phyloP scores from a whole-genome alignment of 1,140 invertebrate species.

The Triops longicaudatus region DNA sequence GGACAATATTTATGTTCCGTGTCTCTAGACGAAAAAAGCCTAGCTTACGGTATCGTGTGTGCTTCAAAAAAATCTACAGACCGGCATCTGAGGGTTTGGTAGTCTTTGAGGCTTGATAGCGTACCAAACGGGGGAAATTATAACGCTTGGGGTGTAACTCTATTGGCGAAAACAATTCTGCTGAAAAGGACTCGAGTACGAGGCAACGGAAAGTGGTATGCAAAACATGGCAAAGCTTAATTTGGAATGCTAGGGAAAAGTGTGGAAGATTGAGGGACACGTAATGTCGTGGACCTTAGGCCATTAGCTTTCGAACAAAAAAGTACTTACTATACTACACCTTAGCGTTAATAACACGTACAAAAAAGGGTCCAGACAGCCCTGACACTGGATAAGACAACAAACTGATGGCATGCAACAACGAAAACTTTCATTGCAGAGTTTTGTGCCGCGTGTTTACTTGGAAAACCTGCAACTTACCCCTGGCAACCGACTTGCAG shows the following conservation, averaged over 20 bases:
- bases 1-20: not conserved
- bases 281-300: not conserved
- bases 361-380: conserved; percentile 6
- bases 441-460: not conserved
- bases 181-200: no score
- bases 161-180: no score
- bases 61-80: not conserved
- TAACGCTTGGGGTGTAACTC: no score
- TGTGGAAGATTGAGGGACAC: not conserved
- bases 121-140: no score
- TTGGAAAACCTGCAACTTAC: not conserved
- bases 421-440: not conserved
- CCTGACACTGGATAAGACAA: not conserved
- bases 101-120: no score
- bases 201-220: no score
- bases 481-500: not conserved
- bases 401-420: not conserved
- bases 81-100: no score
- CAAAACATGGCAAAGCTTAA: no score
- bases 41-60: not conserved
- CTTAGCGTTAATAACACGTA: not conserved
- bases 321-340: not conserved
- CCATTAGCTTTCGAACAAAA: not conserved
- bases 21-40: not conserved
- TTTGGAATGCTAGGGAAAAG: no score